Evolutionary conservation across 2,797 vertebrate genomes (phyloP).

Genomic region (Crocodylus rhombifer): DNA sequence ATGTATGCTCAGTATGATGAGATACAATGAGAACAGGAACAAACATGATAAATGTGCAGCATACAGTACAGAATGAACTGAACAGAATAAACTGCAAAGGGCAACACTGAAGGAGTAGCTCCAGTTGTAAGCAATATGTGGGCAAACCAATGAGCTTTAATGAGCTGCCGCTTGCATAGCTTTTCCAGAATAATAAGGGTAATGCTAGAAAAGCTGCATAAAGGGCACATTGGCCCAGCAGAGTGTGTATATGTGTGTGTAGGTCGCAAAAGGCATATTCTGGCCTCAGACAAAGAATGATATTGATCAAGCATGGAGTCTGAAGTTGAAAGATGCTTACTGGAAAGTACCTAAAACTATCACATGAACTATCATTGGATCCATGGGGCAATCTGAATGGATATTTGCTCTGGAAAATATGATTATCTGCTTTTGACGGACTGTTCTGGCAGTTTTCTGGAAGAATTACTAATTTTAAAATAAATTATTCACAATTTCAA

Average conservation of each 20-base stretch:
- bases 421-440: not conserved
- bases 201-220: not conserved
- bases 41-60: not conserved
- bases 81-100: slow-evolving; percentile 13
- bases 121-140: slow-evolving; percentile 15
- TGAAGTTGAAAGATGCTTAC: not conserved
- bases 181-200: slow-evolving; percentile 18
- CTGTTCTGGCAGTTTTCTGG: not conserved
- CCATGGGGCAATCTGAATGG: not conserved
- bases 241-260: not conserved
- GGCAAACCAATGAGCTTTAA: slow-evolving; percentile 38
- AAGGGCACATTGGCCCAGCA: slow-evolving; percentile 17
- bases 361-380: fast-evolving
- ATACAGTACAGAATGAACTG: not conserved
- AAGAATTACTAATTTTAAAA: not conserved
- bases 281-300: not conserved
- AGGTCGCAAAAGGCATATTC: not conserved
- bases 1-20: not conserved
- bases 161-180: slow-evolving; percentile 3
- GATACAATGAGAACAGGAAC: not conserved
- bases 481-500: not conserved
- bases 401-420: not conserved
- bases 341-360: not conserved
- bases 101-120: slow-evolving; percentile 8
- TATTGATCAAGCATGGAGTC: not conserved